Conservation (phyloP, 1,140 invertebrate species). For the Dufourea novaeangliae region DNA sequence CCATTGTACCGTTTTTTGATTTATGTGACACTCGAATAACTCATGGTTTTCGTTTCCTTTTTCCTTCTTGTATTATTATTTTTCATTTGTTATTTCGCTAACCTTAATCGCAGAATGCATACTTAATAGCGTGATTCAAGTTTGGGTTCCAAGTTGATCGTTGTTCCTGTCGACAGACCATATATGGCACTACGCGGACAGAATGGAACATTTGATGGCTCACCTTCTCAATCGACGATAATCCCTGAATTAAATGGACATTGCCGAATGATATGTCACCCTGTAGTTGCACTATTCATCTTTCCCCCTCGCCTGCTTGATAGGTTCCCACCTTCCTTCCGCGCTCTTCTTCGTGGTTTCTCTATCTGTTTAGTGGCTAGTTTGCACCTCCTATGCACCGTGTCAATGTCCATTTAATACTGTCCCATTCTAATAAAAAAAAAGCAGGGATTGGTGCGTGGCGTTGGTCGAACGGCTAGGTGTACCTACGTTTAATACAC, state of each 20-base stretch:
- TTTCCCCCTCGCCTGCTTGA: slow-evolving; percentile 59
- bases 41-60: not conserved
- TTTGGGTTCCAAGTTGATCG: not conserved
- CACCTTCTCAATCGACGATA: slow-evolving; percentile 67
- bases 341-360: slow-evolving; percentile 28
- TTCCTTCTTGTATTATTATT: too few relatives aligned
- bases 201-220: slow-evolving; percentile 58
- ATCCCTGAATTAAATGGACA: slow-evolving; percentile 80
- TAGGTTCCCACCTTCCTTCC: slow-evolving; percentile 37
- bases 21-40: too few relatives aligned
- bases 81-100: too few relatives aligned
- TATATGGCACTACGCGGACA: not conserved
- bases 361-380: slow-evolving; percentile 48
- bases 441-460: slow-evolving; percentile 70
- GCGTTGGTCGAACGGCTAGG: slow-evolving; percentile 75
- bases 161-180: slow-evolving; percentile 4
- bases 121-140: not conserved
- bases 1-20: slow-evolving; percentile 36
- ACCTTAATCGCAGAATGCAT: too few relatives aligned
- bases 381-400: slow-evolving; percentile 74
- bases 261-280: slow-evolving; percentile 70
- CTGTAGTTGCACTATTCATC: slow-evolving; percentile 65
- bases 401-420: slow-evolving; percentile 81
- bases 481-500: slow-evolving; percentile 45
- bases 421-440: slow-evolving; percentile 76